phyloP scores from a whole-genome alignment of 2,888 invertebrate genomes.

The Drosophila mimica region DNA sequence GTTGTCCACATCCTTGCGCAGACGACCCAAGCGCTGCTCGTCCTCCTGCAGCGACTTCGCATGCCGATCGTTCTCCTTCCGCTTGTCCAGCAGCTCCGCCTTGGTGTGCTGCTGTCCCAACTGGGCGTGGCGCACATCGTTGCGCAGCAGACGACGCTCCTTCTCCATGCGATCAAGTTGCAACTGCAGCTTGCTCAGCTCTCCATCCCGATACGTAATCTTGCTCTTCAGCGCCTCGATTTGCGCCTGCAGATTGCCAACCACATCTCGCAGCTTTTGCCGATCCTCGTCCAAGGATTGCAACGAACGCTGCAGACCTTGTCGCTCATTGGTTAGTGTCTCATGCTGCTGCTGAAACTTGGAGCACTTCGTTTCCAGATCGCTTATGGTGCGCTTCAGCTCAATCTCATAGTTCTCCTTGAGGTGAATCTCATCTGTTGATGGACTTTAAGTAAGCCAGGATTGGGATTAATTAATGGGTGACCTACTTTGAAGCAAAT shows the following conservation, averaged over 20 bases:
- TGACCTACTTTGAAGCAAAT: constrained; percentile 78
- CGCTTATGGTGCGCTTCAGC: constrained; percentile 82
- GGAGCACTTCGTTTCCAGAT: constrained; percentile 79
- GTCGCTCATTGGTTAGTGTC: constrained; percentile 90
- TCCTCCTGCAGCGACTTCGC: constrained; percentile 90
- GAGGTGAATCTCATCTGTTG: constrained; percentile 81
- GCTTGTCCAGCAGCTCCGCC: constrained; percentile 83
- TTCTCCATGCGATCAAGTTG: constrained; percentile 89
- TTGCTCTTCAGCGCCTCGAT: constrained; percentile 85
- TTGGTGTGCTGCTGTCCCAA: constrained; percentile 84
- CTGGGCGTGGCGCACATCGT: constrained; percentile 84
- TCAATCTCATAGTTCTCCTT: constrained; percentile 84
- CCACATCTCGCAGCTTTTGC: constrained; percentile 89
- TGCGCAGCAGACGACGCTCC: constrained; percentile 88
- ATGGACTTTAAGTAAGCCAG: too few species aligned
- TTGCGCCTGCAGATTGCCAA: constrained; percentile 87
- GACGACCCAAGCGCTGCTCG: constrained; percentile 88
- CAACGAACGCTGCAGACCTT: constrained; percentile 90
- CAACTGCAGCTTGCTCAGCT: constrained; percentile 90
- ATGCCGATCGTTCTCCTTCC: constrained; percentile 86
- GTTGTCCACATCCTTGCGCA: constrained; percentile 91
- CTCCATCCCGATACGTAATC: constrained; percentile 90
- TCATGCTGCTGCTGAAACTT: constrained; percentile 89
- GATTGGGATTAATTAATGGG: neutral
- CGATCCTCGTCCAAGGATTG: constrained; percentile 89